Conservation (phyloP, 2,797 vertebrate genomes). For the Poecilia picta region DNA sequence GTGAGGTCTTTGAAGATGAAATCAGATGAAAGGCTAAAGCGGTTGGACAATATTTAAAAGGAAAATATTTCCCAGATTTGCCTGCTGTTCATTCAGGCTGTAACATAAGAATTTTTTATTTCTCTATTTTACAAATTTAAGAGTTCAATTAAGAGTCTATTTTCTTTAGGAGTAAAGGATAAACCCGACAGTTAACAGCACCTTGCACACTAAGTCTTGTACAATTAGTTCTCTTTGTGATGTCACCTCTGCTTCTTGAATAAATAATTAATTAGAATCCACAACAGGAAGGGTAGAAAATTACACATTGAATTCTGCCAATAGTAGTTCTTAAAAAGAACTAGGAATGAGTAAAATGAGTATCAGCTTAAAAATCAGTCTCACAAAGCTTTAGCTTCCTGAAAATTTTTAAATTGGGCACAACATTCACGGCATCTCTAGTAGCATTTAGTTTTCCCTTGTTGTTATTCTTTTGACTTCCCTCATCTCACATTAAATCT, state of each 20-base stretch:
- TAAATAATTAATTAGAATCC: neutral
- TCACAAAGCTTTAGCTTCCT: neutral
- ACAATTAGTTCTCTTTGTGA: neutral
- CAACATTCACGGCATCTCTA: neutral
- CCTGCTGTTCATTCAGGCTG: neutral
- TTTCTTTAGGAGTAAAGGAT: neutral
- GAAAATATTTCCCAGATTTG: neutral
- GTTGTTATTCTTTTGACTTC: constrained; percentile 1
- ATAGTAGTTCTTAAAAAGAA: neutral
- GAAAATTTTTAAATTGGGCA: neutral
- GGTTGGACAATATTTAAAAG: neutral
- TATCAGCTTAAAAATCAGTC: neutral
- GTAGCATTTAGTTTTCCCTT: neutral
- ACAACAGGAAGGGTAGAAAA: neutral
- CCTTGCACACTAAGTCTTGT: neutral
- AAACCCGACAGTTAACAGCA: neutral
- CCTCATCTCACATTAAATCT: constrained; percentile 45
- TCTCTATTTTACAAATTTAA: neutral
- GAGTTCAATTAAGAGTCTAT: neutral
- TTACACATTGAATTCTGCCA: neutral
- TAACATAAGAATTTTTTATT: neutral
- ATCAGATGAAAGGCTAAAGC: neutral
- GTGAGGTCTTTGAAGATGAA: neutral
- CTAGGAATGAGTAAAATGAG: neutral
- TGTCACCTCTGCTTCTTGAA: neutral